Evolutionary conservation across 1,140 invertebrate genomes (phyloP), one percentile per base, ranked within the genome.

Genomic region (Zaprionus tsacasi): DNA sequence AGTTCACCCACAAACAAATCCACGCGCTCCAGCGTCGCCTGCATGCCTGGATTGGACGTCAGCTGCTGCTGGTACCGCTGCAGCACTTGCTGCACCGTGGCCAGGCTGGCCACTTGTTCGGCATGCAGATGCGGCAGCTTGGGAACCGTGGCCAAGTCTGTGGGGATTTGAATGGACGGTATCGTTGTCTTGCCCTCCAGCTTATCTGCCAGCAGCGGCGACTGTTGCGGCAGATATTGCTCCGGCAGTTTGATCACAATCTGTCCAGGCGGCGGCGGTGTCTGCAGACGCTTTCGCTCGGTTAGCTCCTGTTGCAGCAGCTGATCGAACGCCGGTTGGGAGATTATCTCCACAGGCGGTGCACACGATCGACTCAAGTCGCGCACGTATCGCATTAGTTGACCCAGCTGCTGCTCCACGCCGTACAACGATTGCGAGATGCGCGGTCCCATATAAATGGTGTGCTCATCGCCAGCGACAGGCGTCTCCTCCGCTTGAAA

Each of bases 291-390:
- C 15, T 87, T 67, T 1, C 83, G 57, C 54, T 78, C 78, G 2
- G 21, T 7, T 12, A 81, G 33, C 48, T 88, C 85, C 21, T 15
- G 13, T 0, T 65, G 17, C 3, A 88, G 6, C 2, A 88, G 48
- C 3, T 72, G 25, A 15, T 89, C 60, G 17, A 88, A 65, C 0
- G 59, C 30, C 1, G 43, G 1, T 12, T 57, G 43, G 7, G 67
- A 52, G 12, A 88, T 67, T 2, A 88, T 52, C 43, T 88, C 83
- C 4, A 81, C 65, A 7, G 83, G 83, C 13, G 83, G 83, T 0
- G 65, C 73, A 60, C 83, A 83, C 11, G 81, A 70, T 10, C 55
- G 58, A 21, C 77, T 61, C 2, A 87, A 67, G 7, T 17, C 25
- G 15, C 38, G 36, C 15, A 87, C 65, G 4, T 67, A 35, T 1